A percentile compares a stretch with the other conserved stretches of the same genome.
Evolutionary conservation across 2,888 invertebrate species (phyloP).

Genomic region (Morpho deidamia): DNA sequence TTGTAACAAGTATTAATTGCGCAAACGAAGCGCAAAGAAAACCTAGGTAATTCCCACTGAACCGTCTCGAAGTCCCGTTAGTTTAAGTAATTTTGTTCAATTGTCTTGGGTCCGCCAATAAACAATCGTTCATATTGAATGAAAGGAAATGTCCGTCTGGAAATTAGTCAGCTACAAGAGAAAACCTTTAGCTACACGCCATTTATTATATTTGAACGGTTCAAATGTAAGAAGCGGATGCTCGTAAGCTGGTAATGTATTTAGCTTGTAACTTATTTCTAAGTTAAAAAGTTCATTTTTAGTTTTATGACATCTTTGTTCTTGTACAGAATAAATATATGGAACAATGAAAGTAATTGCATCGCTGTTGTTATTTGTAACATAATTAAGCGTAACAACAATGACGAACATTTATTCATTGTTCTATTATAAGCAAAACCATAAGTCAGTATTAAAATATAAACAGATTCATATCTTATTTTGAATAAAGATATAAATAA

Average conservation of each 20-base stretch:
- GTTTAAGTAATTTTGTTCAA: conserved; percentile 64
- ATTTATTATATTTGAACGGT: conserved; percentile 70
- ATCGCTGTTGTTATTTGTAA: no score
- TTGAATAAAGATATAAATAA: no score
- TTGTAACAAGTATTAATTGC: not conserved
- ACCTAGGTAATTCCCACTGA: conserved; percentile 26
- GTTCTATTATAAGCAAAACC: no score
- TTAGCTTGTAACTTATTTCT: conserved; percentile 55
- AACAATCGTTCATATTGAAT: conserved; percentile 77
- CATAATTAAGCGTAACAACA: no score
- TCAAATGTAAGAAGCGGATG: conserved; percentile 48
- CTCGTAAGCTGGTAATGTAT: conserved; percentile 49
- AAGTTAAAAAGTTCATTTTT: conserved; percentile 15
- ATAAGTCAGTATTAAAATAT: no score
- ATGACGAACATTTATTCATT: no score
- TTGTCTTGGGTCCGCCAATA: conserved; percentile 69
- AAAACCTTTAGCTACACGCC: conserved; percentile 67
- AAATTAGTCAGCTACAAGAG: conserved; percentile 74
- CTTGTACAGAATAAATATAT: no score
- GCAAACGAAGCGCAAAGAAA: conserved; percentile 20
- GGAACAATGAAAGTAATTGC: no score
- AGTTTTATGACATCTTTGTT: conserved; percentile 27
- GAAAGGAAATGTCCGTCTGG: conserved; percentile 74
- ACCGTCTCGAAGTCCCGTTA: conserved; percentile 50
- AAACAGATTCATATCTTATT: no score